Percentiles rank a stretch among this genome's conserved stretches.
Evolutionary conservation across 2,797 vertebrate genomes (phyloP).

Genomic region (Rhadinocentrus ornatus): DNA sequence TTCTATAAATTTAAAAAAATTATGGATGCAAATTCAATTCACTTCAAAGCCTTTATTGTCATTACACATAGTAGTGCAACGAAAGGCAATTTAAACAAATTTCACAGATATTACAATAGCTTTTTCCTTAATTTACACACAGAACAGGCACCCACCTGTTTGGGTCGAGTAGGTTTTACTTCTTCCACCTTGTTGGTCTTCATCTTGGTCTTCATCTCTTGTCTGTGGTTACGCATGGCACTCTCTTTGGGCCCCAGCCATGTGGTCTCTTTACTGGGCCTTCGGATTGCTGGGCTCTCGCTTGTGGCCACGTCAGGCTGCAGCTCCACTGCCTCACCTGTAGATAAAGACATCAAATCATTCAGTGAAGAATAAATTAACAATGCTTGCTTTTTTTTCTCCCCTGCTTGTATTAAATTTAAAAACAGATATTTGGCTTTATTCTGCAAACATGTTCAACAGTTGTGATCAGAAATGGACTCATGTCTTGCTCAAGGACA

Average conservation of each 20-base stretch:
- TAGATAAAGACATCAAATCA: background rate
- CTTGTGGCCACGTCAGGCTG: slow-evolving; percentile 68
- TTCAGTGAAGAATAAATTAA: background rate
- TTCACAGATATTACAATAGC: background rate
- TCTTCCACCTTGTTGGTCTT: slow-evolving; percentile 84
- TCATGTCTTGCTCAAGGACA: background rate
- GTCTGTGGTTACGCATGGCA: slow-evolving; percentile 80
- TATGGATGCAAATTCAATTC: too few species aligned
- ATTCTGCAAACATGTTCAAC: too few species aligned
- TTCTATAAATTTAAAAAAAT: too few species aligned
- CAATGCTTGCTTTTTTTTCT: background rate
- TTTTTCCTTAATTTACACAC: background rate
- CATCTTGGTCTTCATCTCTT: slow-evolving; percentile 84
- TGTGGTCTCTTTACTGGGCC: slow-evolving; percentile 75
- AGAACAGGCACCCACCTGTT: slow-evolving; percentile 68
- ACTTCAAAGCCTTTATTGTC: too few species aligned
- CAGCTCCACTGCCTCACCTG: slow-evolving; percentile 75
- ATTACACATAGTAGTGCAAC: background rate
- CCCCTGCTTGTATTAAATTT: background rate
- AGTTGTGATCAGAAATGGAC: too few species aligned
- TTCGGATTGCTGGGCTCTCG: slow-evolving; percentile 71
- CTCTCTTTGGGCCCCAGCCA: slow-evolving; percentile 83
- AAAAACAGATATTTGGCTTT: background rate
- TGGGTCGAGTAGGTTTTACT: slow-evolving; percentile 72
- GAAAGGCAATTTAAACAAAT: background rate